Evolutionary conservation across 2,888 invertebrate species (phyloP).

Genomic region (Hypsopygia costalis): DNA sequence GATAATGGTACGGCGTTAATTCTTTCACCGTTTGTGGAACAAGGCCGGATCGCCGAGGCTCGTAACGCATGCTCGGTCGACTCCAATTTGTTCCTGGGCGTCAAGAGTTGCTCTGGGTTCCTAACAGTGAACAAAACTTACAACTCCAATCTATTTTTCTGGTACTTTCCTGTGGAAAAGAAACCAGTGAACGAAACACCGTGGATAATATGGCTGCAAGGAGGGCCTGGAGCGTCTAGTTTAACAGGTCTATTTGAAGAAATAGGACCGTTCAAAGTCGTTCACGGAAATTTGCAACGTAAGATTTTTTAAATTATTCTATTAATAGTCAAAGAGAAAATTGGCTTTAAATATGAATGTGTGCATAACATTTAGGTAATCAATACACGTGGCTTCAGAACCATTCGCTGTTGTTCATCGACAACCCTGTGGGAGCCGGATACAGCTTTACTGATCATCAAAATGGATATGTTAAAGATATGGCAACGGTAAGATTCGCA

Average conservation of each 20-base stretch:
- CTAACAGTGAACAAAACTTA: conserved; percentile 87
- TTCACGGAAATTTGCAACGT: conserved; percentile 30
- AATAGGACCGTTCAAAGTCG: conserved; percentile 54
- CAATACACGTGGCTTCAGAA: conserved; percentile 79
- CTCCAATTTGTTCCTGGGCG: conserved; percentile 44
- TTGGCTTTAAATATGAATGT: neutral
- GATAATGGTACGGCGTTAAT: conserved; percentile 52
- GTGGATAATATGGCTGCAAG: conserved; percentile 92
- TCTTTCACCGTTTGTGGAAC: conserved; percentile 57
- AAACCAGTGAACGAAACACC: conserved; percentile 77
- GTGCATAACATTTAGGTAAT: conserved; percentile 46
- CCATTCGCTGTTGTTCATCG: conserved; percentile 82
- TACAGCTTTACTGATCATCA: conserved; percentile 81
- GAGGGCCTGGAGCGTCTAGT: conserved; percentile 90
- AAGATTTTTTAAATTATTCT: conserved; percentile 22
- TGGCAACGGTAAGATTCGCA: conserved; percentile 65
- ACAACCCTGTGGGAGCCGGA: conserved; percentile 84
- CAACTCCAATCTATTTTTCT: conserved; percentile 90
- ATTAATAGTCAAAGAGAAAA: neutral
- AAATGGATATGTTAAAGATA: conserved; percentile 76
- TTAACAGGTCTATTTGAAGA: conserved; percentile 63
- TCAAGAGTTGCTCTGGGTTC: conserved; percentile 75
- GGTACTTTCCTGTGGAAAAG: conserved; percentile 86
- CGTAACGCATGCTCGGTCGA: conserved; percentile 47
- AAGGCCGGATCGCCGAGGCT: conserved; percentile 53